Evolutionary conservation across 2,797 vertebrate genomes (phyloP), one percentile per base, ranked within the genome.

Genomic region (Chiroxiphia lanceolata): DNA sequence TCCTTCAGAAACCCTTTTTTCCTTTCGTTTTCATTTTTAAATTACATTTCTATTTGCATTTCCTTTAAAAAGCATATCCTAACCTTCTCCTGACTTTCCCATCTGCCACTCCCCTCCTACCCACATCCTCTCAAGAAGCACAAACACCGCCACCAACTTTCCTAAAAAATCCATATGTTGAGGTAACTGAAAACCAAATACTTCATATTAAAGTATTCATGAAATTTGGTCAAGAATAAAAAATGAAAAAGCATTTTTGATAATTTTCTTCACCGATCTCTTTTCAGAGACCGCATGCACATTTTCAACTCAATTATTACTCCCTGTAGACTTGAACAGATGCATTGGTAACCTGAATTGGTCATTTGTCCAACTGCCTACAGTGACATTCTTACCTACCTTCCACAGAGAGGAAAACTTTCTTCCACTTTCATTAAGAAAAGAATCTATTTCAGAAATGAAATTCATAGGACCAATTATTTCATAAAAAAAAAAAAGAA

Each of bases 11-110:
- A 38, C 13, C 4, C 10, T 47, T 63, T 47, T 20, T 34, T 11
- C 27, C 33, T 36, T 63, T 38, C 14, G 5, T 40, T 69, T 87
- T 44, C 21, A 56, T 65, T 89, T 83, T 87, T 48, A 67, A 56
- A 78, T 82, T 64, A 15, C 2, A 2, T 56, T 89, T 81, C 90
- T 77, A 87, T 82, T 92, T 93, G 78, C 77, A 64, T 67, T 90
- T 83, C 78, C 81, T 94, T 84, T 87, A 70, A 89, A 76, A 89
- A 93, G 74, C 16, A 8, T 56, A 70, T 34, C 38, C 65, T 48
- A 87, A 90, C 93, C 77, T 61, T 90, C 70, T 93, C 50, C 56
- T 33, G 53, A 84, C 85, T 83, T 72, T 50, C 67, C 89, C 94
- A 95, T 80, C 87, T 85, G 89, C 69, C 81, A 92, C 2, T 42